Evolutionary conservation across 2,797 vertebrate species (phyloP), one percentile per base, ranked within the genome.

Genomic region (Zalophus californianus): DNA sequence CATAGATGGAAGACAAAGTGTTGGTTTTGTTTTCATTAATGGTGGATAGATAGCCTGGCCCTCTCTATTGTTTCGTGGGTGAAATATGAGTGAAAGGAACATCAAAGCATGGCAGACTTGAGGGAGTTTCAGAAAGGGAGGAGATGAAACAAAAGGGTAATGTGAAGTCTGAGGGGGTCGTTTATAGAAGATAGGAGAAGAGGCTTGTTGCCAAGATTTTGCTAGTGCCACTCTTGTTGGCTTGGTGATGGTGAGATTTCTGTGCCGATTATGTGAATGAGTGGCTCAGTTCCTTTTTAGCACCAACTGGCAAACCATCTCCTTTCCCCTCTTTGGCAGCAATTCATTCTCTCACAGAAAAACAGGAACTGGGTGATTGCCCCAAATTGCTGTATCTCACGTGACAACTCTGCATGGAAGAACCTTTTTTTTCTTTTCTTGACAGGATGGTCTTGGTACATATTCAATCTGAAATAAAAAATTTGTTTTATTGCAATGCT

Each of bases 311-410:
- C 77, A 91, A 72, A 83, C 72, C 82, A 78, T 82, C 72, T 91
- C 48, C 79, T 90, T 90, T 75, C 29, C 60, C 41, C 38, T 80
- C 38, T 87, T 92, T 92, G 93, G 92, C 88, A 96, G 83, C 72
- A 56, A 3, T 91, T 94, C 60, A 64, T 88, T 96, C 75, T 95
- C 7, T 72, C 73, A 90, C 35, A 94, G 86, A 77, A 94, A 96
- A 96, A 56, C 38, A 91, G 77, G 38, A 96, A 78, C 84, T 89
- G 73, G 85, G 44, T 91, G 79, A 83, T 38, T 89, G 50, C 20
- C 41, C 85, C 90, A 87, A 66, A 79, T 96, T 89, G 78, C 50
- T 93, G 1, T 89, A 72, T 90, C n/a, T 90, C 90, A 93, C 56
- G 54, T 93, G 90, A 93, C 56, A 73, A 25, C 73, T 96, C 23